Percentiles rank a stretch among this genome's conserved stretches.
Evolutionary conservation across 1,140 invertebrate genomes (phyloP).

Genomic region (Drosophila miranda): DNA sequence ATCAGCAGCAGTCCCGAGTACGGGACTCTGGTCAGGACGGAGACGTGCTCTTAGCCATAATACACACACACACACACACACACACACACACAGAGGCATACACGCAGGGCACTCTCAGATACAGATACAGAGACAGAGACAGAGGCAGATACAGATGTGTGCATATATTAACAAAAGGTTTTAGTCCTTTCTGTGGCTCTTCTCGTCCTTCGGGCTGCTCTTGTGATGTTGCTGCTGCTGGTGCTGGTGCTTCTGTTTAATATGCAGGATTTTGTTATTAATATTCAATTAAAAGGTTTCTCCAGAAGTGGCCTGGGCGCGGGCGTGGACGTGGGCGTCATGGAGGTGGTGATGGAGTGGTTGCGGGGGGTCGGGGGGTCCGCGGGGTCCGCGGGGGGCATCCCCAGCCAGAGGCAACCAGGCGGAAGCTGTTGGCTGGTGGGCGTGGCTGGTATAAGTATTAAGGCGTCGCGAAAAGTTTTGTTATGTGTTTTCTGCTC

Average conservation of each 20-base stretch:
- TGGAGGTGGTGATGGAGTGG: neutral
- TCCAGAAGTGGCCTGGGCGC: slow-evolving; percentile 14
- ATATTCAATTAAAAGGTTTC: slow-evolving; percentile 63
- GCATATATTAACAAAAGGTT: slow-evolving; percentile 59
- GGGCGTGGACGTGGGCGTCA: neutral
- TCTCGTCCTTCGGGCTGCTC: neutral
- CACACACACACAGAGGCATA: neutral
- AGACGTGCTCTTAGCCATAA: slow-evolving; percentile 29
- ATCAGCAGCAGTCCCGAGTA: slow-evolving; percentile 24
- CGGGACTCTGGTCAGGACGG: slow-evolving; percentile 14
- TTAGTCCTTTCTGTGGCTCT: slow-evolving; percentile 29
- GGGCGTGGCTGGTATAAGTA: slow-evolving; percentile 1
- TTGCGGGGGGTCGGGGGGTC: too few species aligned
- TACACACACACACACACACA: slow-evolving; percentile 10
- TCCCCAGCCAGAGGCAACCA: too few species aligned
- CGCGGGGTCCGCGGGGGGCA: too few species aligned
- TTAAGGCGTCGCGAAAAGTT: slow-evolving; percentile 34
- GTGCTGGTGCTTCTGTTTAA: slow-evolving; percentile 32
- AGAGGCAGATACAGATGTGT: slow-evolving; percentile 16
- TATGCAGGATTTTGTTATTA: slow-evolving; percentile 66
- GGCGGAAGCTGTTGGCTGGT: neutral
- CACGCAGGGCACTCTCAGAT: slow-evolving; percentile 19
- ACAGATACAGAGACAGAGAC: neutral
- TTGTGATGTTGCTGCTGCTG: slow-evolving; percentile 19
- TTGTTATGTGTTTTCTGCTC: slow-evolving; percentile 1